These are phyloP conservation scores for Ennomos fuscantarius DNA, from an alignment of 2,888 invertebrate genomes.

Conservation along the genomic window DNA sequence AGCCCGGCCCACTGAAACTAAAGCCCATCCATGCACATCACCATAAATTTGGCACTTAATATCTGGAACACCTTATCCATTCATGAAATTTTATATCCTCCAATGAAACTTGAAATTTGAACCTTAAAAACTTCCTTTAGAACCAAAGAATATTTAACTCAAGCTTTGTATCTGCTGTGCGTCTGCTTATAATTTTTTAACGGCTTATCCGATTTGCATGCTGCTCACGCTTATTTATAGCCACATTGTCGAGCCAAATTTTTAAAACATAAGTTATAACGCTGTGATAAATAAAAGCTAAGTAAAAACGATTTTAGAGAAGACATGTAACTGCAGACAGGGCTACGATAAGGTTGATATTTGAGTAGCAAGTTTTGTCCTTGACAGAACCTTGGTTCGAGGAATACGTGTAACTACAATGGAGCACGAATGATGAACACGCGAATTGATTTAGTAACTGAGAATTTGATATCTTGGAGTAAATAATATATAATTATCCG, in stretches of 20 bases:
- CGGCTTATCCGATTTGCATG: not conserved
- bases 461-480: constrained; percentile 5
- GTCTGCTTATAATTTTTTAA: not conserved
- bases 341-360: constrained; percentile 6
- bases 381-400: constrained; percentile 16
- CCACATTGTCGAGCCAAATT: no score
- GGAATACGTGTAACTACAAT: constrained; percentile 15
- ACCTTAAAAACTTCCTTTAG: not conserved
- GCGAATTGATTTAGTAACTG: constrained; percentile 23
- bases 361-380: not conserved
- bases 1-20: constrained; percentile 4
- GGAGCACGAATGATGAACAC: constrained; percentile 12
- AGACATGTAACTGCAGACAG: no score
- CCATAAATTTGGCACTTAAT: constrained; percentile 24
- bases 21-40: constrained; percentile 10
- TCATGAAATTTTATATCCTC: constrained; percentile 22
- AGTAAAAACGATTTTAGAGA: not conserved
- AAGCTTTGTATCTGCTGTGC: not conserved
- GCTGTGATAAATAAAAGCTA: not conserved
- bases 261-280: not conserved
- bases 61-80: constrained; percentile 28
- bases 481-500: no score
- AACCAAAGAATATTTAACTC: not conserved
- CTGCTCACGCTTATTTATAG: no score
- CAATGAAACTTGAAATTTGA: constrained; percentile 1